phyloP scores from a whole-genome alignment of 2,888 invertebrate genomes.

The Scaptomyza flava region DNA sequence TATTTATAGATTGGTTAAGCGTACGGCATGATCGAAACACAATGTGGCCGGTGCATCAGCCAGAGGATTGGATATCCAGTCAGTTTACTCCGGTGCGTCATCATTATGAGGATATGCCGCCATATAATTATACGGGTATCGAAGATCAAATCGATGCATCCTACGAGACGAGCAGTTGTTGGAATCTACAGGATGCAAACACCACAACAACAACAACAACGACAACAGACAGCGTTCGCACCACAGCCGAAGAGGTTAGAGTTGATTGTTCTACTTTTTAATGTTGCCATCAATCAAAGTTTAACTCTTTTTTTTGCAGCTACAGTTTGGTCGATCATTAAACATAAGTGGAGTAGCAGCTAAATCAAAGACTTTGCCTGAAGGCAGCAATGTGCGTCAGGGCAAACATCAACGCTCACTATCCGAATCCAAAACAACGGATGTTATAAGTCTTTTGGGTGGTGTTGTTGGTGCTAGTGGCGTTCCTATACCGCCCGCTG shows the following conservation, averaged over 20 bases:
- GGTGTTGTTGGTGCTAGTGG: constrained; percentile 47
- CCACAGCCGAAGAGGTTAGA: constrained; percentile 65
- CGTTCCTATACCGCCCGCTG: constrained; percentile 5
- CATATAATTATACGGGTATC: constrained; percentile 82
- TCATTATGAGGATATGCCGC: constrained; percentile 83
- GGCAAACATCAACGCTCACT: constrained; percentile 87
- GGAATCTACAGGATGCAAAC: constrained; percentile 82
- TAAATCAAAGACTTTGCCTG: constrained; percentile 86
- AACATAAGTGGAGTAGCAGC: constrained; percentile 45
- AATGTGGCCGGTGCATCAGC: constrained; percentile 90
- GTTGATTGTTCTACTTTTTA: neutral
- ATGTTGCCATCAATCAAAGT: constrained; percentile 15
- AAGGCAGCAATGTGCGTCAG: constrained; percentile 82
- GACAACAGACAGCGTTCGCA: constrained; percentile 75
- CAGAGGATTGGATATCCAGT: constrained; percentile 86
- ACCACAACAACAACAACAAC: constrained; percentile 76
- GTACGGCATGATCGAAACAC: constrained; percentile 91
- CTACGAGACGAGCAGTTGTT: constrained; percentile 82
- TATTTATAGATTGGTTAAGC: constrained; percentile 88
- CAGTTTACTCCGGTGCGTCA: constrained; percentile 84
- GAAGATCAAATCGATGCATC: constrained; percentile 84
- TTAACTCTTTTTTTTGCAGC: neutral
- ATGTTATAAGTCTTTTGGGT: constrained; percentile 84
- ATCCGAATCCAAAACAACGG: constrained; percentile 89
- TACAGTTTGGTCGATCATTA: constrained; percentile 19